Evolutionary conservation across 1,140 invertebrate genomes (phyloP).

Genomic region (Drosophila setifemur): DNA sequence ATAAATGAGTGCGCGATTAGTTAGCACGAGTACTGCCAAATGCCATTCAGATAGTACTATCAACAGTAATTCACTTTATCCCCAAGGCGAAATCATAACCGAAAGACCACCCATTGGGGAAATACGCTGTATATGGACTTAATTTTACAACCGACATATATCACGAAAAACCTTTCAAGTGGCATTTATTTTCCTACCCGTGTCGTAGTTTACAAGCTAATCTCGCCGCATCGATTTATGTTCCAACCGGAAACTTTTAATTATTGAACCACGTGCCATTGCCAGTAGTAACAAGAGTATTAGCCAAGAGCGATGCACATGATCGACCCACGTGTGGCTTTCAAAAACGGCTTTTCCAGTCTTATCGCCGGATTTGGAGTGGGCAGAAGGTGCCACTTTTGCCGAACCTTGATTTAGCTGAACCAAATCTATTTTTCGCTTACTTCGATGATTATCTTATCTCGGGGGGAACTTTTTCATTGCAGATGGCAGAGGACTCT

Average conservation of each 20-base stretch:
- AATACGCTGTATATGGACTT: background rate
- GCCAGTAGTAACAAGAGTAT: background rate
- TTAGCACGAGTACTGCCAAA: slow-evolving; percentile 14
- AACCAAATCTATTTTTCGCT: slow-evolving; percentile 3
- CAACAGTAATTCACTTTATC: background rate
- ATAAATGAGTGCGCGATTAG: slow-evolving; percentile 13
- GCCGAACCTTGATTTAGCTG: slow-evolving; percentile 15
- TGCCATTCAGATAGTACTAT: slow-evolving; percentile 31
- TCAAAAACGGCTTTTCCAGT: background rate
- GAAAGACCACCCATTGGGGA: slow-evolving; percentile 14
- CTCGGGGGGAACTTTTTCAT: background rate
- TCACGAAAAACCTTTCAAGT: background rate
- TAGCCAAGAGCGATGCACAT: background rate
- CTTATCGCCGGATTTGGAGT: slow-evolving; percentile 4
- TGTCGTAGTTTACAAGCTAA: background rate
- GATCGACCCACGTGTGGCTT: background rate
- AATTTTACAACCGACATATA: slow-evolving; percentile 13
- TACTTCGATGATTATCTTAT: background rate
- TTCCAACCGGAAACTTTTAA: background rate
- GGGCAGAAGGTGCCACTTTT: background rate
- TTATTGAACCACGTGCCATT: slow-evolving; percentile 3
- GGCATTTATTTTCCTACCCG: slow-evolving; percentile 1
- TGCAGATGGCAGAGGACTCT: slow-evolving; percentile 50
- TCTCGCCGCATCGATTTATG: too few relatives aligned
- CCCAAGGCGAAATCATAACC: background rate